Conservation (phyloP, 2,113 vertebrate genomes). For the Cariama cristata region DNA sequence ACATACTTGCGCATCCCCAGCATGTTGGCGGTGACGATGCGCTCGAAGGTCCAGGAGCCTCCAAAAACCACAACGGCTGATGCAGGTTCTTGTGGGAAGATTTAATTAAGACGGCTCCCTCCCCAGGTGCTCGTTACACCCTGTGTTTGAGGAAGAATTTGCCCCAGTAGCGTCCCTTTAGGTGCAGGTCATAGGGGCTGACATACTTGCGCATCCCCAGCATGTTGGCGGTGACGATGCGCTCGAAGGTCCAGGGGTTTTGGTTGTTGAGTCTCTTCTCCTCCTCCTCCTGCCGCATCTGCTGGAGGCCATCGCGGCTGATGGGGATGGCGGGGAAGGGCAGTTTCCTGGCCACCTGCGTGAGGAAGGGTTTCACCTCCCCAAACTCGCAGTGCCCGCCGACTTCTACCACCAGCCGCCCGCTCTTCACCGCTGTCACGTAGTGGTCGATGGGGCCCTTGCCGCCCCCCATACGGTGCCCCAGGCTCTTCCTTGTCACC, state of each 20-base stretch:
- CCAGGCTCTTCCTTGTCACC: constrained; percentile 88
- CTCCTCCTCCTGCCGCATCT: constrained; percentile 67
- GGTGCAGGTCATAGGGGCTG: constrained; percentile 85
- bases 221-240: constrained; percentile 85
- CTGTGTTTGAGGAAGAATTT: constrained; percentile 85
- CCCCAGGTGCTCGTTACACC: constrained; percentile 63
- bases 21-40: constrained; percentile 85
- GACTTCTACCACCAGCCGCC: constrained; percentile 86
- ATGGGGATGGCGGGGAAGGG: constrained; percentile 88
- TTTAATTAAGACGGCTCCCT: not conserved
- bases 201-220: constrained; percentile 88
- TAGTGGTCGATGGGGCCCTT: constrained; percentile 94
- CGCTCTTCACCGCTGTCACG: constrained; percentile 86
- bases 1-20: constrained; percentile 88
- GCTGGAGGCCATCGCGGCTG: constrained; percentile 79
- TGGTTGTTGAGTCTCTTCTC: constrained; percentile 83
- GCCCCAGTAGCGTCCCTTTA: constrained; percentile 86
- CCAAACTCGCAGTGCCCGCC: constrained; percentile 87
- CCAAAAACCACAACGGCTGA: not conserved
- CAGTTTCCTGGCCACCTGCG: constrained; percentile 86
- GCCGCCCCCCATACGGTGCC: constrained; percentile 95
- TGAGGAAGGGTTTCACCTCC: constrained; percentile 82
- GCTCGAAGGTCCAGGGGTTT: constrained; percentile 94
- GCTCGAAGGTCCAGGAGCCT: constrained; percentile 57
- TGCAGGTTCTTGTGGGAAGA: accelerated